Conservation (phyloP, 2,797 vertebrate genomes). For the Tinamus major region DNA sequence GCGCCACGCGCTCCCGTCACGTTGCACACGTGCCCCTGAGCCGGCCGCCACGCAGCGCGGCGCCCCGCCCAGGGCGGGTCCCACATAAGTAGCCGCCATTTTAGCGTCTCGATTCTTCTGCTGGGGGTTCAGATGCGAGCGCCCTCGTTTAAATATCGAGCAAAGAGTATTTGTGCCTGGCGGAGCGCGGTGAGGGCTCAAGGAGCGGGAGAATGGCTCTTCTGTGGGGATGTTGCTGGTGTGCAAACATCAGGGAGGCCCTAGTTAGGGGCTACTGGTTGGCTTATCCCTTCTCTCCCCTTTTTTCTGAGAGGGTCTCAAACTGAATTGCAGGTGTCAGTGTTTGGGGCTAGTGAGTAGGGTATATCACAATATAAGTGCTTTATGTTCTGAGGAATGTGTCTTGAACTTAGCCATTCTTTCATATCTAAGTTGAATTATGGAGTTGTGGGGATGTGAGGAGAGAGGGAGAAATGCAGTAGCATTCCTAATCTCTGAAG, state of each 20-base stretch:
- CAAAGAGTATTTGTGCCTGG: rapidly evolving
- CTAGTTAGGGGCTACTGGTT: too few species aligned
- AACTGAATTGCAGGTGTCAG: too few species aligned
- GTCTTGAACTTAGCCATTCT: rapidly evolving
- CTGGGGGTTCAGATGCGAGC: rapidly evolving
- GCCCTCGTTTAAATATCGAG: rapidly evolving
- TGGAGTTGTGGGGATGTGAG: too few species aligned
- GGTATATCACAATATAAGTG: rapidly evolving
- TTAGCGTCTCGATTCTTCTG: too few species aligned
- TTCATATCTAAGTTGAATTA: neutral
- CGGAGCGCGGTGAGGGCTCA: rapidly evolving
- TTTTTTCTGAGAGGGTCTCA: too few species aligned
- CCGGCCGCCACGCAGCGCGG: rapidly evolving
- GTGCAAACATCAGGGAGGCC: rapidly evolving
- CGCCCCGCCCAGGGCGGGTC: rapidly evolving
- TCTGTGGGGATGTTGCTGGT: rapidly evolving
- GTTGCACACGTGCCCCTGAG: too few species aligned
- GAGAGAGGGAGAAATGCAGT: too few species aligned
- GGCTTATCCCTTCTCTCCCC: too few species aligned
- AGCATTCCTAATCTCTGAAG: rapidly evolving
- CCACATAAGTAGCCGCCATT: rapidly evolving
- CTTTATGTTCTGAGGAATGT: rapidly evolving
- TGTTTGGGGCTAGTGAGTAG: rapidly evolving
- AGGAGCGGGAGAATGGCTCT: rapidly evolving
- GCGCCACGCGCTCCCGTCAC: too few species aligned